These are phyloP conservation scores for Sesamia inferens DNA, from an alignment of 2,888 invertebrate species.

Conservation along the genomic window DNA sequence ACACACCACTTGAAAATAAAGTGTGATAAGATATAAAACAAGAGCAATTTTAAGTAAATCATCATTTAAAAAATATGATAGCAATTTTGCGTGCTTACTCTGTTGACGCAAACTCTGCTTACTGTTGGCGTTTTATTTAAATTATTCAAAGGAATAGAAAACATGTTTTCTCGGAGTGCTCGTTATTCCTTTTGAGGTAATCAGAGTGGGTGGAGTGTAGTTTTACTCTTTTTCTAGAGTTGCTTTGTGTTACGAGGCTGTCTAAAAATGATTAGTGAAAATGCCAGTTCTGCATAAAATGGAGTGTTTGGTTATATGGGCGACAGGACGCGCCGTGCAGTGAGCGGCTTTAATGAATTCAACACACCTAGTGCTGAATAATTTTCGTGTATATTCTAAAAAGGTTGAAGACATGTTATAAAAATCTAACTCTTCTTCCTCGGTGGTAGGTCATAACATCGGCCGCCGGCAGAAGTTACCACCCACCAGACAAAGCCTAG, in stretches of 20 bases:
- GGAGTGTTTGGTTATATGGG: constrained; percentile 42
- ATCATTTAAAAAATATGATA: constrained; percentile 52
- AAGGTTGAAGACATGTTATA: constrained; percentile 24
- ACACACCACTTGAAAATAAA: constrained; percentile 40
- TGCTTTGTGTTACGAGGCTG: constrained; percentile 43
- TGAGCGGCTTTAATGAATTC: constrained; percentile 40
- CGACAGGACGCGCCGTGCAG: constrained; percentile 37
- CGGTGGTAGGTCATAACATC: no score
- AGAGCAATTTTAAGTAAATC: constrained; percentile 50
- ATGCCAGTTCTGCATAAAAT: constrained; percentile 61
- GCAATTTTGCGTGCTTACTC: constrained; percentile 41
- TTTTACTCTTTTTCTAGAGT: constrained; percentile 40
- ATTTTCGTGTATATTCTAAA: constrained; percentile 19
- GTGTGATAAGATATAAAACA: constrained; percentile 45
- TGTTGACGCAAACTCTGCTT: constrained; percentile 38
- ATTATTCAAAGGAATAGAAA: constrained; percentile 63
- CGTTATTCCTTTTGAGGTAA: constrained; percentile 53
- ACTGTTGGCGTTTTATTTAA: constrained; percentile 50
- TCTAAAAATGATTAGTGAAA: constrained; percentile 60
- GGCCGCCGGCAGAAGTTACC: no score
- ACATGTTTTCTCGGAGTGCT: constrained; percentile 50
- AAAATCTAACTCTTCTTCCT: constrained; percentile 11
- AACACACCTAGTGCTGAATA: constrained; percentile 22
- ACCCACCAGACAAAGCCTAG: no score
- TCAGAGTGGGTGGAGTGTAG: constrained; percentile 43